phyloP scores from a whole-genome alignment of 2,797 vertebrate genomes.

The Leptoclinus maculatus region DNA sequence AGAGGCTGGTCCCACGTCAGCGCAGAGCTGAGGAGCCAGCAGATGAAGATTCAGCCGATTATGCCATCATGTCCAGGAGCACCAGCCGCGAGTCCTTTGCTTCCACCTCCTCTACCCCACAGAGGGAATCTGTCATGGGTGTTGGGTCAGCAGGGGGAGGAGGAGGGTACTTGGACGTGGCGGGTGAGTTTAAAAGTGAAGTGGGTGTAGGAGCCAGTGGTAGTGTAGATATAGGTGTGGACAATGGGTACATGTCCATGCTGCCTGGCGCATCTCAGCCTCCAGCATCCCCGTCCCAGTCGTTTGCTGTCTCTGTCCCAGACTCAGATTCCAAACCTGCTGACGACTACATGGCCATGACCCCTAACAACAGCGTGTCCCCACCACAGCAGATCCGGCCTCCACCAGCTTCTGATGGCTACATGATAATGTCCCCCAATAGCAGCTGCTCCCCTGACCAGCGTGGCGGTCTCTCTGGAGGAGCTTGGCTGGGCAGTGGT shows the following conservation, averaged over 20 bases:
- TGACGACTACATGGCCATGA: slow-evolving; percentile 88
- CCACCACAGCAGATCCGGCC: slow-evolving; percentile 83
- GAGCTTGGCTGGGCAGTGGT: slow-evolving; percentile 77
- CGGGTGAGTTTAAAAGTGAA: slow-evolving; percentile 76
- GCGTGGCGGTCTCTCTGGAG: slow-evolving; percentile 75
- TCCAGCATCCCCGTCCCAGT: slow-evolving; percentile 76
- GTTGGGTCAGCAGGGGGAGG: slow-evolving; percentile 58
- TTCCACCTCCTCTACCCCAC: slow-evolving; percentile 64
- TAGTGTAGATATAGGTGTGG: slow-evolving; percentile 63
- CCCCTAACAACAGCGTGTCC: slow-evolving; percentile 84
- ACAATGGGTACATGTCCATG: slow-evolving; percentile 88
- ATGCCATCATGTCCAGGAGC: slow-evolving; percentile 87
- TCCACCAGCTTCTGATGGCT: slow-evolving; percentile 79
- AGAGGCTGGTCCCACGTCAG: slow-evolving; percentile 74
- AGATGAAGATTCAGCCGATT: slow-evolving; percentile 83
- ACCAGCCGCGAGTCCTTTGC: slow-evolving; percentile 81
- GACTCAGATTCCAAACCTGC: slow-evolving; percentile 78
- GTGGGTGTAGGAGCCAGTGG: slow-evolving; percentile 50
- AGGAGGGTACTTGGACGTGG: slow-evolving; percentile 81
- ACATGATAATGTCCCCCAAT: slow-evolving; percentile 88
- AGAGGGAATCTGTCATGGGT: slow-evolving; percentile 62
- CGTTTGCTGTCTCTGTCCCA: slow-evolving; percentile 75
- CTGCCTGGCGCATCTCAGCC: slow-evolving; percentile 82
- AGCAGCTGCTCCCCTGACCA: slow-evolving; percentile 85
- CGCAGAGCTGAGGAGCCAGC: slow-evolving; percentile 74